Percentiles rank a stretch among this genome's conserved stretches.
phyloP scores from a whole-genome alignment of 2,797 vertebrate genomes.

The Petrocephalus schoutedeni region DNA sequence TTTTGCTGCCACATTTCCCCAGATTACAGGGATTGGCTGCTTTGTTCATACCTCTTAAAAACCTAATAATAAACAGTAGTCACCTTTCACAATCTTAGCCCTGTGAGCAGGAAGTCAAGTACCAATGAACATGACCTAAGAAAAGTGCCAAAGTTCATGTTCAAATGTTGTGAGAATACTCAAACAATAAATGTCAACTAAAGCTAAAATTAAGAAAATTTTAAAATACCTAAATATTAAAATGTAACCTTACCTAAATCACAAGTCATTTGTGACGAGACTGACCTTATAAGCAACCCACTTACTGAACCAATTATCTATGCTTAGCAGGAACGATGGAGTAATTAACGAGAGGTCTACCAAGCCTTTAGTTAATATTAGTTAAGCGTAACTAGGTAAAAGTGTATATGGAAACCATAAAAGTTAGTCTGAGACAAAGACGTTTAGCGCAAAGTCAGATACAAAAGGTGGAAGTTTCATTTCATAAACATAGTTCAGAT shows the following conservation, averaged over 20 bases:
- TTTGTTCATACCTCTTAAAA: not conserved
- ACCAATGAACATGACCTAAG: not conserved
- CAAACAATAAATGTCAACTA: not conserved
- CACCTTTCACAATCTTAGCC: not conserved
- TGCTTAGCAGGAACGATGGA: not conserved
- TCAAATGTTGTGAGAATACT: not conserved
- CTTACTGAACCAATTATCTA: not conserved
- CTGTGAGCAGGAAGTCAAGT: not conserved
- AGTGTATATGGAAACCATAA: not conserved
- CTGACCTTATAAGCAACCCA: not conserved
- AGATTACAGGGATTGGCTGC: not conserved
- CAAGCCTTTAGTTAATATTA: not conserved
- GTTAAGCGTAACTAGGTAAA: not conserved
- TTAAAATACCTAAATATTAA: not conserved
- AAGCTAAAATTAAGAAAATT: not conserved
- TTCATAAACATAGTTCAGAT: not conserved
- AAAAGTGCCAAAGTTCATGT: not conserved
- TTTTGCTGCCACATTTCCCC: not conserved
- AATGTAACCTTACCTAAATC: not conserved
- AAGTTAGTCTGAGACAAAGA: not conserved
- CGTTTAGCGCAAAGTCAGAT: not conserved
- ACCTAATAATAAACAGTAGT: not conserved
- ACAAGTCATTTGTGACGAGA: not conserved
- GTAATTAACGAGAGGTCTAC: not conserved
- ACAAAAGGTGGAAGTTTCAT: not conserved